Conservation (phyloP, 2,113 vertebrate species). For the cattle (Bos taurus) region ARS-UCD2.0 NC_037333.1:2406501-2407000, state of each 20-base stretch:
- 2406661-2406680: slow-evolving; percentile 84
- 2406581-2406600: background rate
- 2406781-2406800: slow-evolving; percentile 87
- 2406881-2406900: slow-evolving; percentile 83
- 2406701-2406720: slow-evolving; percentile 88
- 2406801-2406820: slow-evolving; percentile 88
- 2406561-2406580: background rate
- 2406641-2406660: slow-evolving; percentile 81
- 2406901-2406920: slow-evolving; percentile 79
- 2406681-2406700: slow-evolving; percentile 89
- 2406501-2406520: slow-evolving; percentile 43
- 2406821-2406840: slow-evolving; percentile 89
- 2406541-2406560: background rate
- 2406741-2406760: slow-evolving; percentile 88
- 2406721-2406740: slow-evolving; percentile 89
- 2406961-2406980: slow-evolving; percentile 87
- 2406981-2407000: slow-evolving; percentile 81
- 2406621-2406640: slow-evolving; percentile 53
- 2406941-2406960: slow-evolving; percentile 80
- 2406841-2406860: slow-evolving; percentile 86
- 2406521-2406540: slow-evolving; percentile 19
- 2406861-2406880: slow-evolving; percentile 84
- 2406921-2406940: slow-evolving; percentile 73
- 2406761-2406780: slow-evolving; percentile 88
- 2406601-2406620: background rate